A percentile compares a stretch with the other conserved stretches of the same genome.
phyloP scores from a whole-genome alignment of 2,888 invertebrate genomes.

The Itoplectis maculator region DNA sequence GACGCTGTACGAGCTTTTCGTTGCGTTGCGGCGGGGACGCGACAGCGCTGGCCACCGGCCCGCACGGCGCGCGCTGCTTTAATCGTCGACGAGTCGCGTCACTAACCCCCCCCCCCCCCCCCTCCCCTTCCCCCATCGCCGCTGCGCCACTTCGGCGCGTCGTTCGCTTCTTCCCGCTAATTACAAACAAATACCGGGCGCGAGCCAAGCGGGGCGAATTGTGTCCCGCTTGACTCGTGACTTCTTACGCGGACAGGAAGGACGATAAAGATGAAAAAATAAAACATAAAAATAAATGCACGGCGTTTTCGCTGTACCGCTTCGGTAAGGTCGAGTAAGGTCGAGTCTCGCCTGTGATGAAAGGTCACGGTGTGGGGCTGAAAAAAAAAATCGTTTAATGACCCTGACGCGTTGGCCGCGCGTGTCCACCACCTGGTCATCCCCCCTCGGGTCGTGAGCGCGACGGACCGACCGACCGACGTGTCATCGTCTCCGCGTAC shows the following conservation, averaged over 20 bases:
- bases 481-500: constrained; percentile 40
- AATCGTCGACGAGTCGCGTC: constrained; percentile 71
- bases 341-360: background rate
- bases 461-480: too few relatives aligned
- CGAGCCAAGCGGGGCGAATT: background rate
- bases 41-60: constrained; percentile 54
- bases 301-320: background rate
- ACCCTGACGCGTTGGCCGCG: constrained; percentile 41
- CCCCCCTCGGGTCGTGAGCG: constrained; percentile 30
- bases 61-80: constrained; percentile 71
- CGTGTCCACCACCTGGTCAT: constrained; percentile 63
- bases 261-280: constrained; percentile 30
- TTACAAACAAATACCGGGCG: constrained; percentile 73
- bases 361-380: constrained; percentile 23
- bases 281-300: background rate
- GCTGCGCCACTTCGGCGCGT: constrained; percentile 25
- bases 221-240: constrained; percentile 17
- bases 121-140: too few relatives aligned
- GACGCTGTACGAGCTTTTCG: constrained; percentile 34
- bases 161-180: constrained; percentile 64
- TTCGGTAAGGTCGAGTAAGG: background rate
- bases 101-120: constrained; percentile 68
- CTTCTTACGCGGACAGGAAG: constrained; percentile 41
- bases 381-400: constrained; percentile 53
- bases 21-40: background rate